Conservation (phyloP, 2,797 vertebrate species). For the Pangasius sanitwongsei region DNA sequence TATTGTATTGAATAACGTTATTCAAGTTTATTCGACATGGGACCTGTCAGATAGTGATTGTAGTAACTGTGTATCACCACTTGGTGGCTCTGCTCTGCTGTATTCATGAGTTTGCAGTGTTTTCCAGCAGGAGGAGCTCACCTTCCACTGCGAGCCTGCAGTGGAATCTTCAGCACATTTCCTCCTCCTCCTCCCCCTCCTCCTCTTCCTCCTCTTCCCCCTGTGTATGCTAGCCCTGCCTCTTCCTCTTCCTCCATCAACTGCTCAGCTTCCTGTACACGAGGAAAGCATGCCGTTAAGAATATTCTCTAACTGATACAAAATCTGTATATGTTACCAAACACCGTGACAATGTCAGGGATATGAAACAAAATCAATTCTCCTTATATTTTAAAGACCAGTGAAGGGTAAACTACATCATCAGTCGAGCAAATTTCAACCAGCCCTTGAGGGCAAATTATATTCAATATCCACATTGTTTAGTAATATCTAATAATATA, state of each 20-base stretch:
- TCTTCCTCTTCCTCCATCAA: conserved; percentile 35
- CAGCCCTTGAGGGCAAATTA: neutral
- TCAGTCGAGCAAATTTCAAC: neutral
- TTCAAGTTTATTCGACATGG: neutral
- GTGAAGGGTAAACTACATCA: neutral
- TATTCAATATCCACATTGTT: neutral
- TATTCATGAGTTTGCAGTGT: neutral
- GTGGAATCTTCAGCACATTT: conserved; percentile 34
- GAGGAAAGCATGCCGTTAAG: neutral
- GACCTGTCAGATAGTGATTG: neutral
- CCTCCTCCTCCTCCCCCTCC: conserved; percentile 21
- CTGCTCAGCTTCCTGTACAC: conserved; percentile 33
- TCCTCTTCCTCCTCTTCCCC: conserved; percentile 33
- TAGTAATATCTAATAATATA: too few relatives aligned
- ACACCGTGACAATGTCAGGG: neutral
- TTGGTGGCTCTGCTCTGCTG: neutral
- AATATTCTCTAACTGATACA: neutral
- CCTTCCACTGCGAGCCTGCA: conserved; percentile 26
- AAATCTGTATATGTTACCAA: neutral
- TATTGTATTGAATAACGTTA: neutral
- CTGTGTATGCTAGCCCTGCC: neutral
- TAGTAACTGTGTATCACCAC: neutral
- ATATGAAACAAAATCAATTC: neutral
- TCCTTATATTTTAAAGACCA: neutral
- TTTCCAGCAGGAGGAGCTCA: conserved; percentile 2